Percentiles rank a stretch among this genome's conserved stretches.
Conservation (phyloP, 2,888 invertebrate species). For the Cerastis rubricosa region DNA sequence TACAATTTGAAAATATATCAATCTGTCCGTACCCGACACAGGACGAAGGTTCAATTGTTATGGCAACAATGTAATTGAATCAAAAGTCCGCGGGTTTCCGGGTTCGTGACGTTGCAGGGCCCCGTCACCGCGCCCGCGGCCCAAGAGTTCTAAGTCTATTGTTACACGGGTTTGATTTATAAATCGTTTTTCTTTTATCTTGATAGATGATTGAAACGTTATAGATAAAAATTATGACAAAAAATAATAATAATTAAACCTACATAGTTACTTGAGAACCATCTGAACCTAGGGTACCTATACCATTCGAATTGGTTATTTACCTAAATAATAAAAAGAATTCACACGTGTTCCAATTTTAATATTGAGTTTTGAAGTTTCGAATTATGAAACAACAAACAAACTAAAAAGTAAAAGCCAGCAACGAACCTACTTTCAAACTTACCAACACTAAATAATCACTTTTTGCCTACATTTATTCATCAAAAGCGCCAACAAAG, state of each 20-base stretch:
- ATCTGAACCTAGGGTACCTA: not conserved
- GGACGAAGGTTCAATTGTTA: slow-evolving; percentile 50
- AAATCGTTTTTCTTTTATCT: not conserved
- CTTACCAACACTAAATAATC: not conserved
- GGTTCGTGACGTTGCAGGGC: slow-evolving; percentile 41
- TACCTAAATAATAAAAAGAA: not conserved
- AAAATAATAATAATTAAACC: not conserved
- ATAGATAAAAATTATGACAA: not conserved
- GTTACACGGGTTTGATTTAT: slow-evolving; percentile 29
- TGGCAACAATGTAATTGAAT: slow-evolving; percentile 68
- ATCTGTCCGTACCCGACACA: not conserved
- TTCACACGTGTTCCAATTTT: not conserved
- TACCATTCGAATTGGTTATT: not conserved
- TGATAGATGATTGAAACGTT: not conserved
- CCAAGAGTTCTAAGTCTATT: slow-evolving; percentile 35
- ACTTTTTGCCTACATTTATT: slow-evolving; percentile 1
- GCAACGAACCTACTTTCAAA: not conserved
- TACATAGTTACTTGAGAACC: not conserved
- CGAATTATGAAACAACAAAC: not conserved
- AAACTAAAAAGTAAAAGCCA: slow-evolving; percentile 6
- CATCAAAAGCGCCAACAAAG: slow-evolving; percentile 26
- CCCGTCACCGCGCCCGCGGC: slow-evolving; percentile 7
- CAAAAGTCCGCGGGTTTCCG: slow-evolving; percentile 63
- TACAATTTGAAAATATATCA: not conserved
- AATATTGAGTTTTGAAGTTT: not conserved